Evolutionary conservation across 2,888 invertebrate genomes (phyloP), one percentile per base, ranked within the genome.

Genomic region (Conops quadrifasciatus): DNA sequence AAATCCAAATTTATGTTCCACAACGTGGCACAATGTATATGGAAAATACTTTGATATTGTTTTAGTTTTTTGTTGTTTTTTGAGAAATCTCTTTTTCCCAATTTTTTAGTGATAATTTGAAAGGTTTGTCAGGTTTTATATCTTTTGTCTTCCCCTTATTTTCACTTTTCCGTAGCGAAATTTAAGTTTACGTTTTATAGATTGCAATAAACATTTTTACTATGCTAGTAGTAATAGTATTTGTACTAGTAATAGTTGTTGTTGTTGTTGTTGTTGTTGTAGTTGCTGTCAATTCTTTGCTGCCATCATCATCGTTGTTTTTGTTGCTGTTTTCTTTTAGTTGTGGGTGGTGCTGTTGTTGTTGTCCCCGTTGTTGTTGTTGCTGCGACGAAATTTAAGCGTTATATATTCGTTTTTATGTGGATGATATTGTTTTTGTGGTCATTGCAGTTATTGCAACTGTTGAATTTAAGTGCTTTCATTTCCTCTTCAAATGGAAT

Each of bases 181-280:
- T 62, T 19, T 11, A 2, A 21, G 11, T 62, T 59, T 36, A 59
- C 47, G 56, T 30, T 53, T 53, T 36, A 28, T 53, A 53, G 65
- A 51, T 67, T 67, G 58, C 67, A 58, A 26, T 58, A 45, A 43
- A 45, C 28, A 45, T n/a, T n/a, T 21, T 62, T 62, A 62, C 19
- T n/a, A 36, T 9, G 36, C 9, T 36, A 9, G 36, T 9, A 36
- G 36, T 36, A 36, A 36, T 36, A 36, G 36, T 36, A 9, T 7
- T 36, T 9, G 5, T 36, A 36, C 36, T 36, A 7, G 36, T 36
- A 36, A 4, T 36, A 36, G 21, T 36, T 19, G 26, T 1, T 19
- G 56, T 56, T n/a, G 56, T 56, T n/a, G 21, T 56, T 45, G 36
- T 62, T 36, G 19, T 45, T 62, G 19, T 62, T 21, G 56, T 56